A percentile compares a stretch with the other conserved stretches of the same genome.
phyloP scores from a whole-genome alignment of 2,797 vertebrate species.

The Acanthurus lineatus region DNA sequence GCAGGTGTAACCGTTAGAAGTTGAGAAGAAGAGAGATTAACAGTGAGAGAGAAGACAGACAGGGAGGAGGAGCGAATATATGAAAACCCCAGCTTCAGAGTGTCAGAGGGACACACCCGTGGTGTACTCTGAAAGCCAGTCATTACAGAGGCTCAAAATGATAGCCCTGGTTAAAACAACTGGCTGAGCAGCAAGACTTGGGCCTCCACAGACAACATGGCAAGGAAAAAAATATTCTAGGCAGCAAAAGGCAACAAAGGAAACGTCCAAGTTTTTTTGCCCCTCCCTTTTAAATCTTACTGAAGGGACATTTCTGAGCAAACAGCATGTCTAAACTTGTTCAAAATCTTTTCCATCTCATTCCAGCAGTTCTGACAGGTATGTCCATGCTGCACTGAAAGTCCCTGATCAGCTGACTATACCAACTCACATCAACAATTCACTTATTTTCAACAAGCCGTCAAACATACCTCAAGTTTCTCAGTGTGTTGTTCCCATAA shows the following conservation, averaged over 20 bases:
- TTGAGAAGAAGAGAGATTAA: constrained; percentile 15
- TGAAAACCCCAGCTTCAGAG: constrained; percentile 75
- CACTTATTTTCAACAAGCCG: not conserved
- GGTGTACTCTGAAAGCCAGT: constrained; percentile 78
- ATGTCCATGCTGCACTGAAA: constrained; percentile 47
- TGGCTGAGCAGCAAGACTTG: constrained; percentile 64
- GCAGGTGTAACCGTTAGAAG: constrained; percentile 63
- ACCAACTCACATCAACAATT: too few species aligned
- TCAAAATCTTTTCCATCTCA: constrained; percentile 56
- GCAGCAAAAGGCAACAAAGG: constrained; percentile 13
- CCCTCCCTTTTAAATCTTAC: constrained; percentile 16
- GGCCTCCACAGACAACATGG: constrained; percentile 53
- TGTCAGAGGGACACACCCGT: constrained; percentile 86
- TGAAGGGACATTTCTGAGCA: constrained; percentile 39
- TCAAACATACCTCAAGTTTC: not conserved
- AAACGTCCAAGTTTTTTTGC: constrained; percentile 23
- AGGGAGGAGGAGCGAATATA: constrained; percentile 65
- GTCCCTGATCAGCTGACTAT: constrained; percentile 38
- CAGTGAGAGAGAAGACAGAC: constrained; percentile 11
- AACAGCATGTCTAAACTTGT: constrained; percentile 66
- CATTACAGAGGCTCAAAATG: constrained; percentile 85
- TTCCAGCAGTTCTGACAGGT: constrained; percentile 64
- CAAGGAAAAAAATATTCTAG: constrained; percentile 39
- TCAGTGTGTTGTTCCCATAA: not conserved
- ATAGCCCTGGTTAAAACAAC: constrained; percentile 80